Percentiles rank a stretch among this genome's conserved stretches.
phyloP scores from a whole-genome alignment of 1,140 invertebrate genomes.

The Drosophila athabasca region DNA sequence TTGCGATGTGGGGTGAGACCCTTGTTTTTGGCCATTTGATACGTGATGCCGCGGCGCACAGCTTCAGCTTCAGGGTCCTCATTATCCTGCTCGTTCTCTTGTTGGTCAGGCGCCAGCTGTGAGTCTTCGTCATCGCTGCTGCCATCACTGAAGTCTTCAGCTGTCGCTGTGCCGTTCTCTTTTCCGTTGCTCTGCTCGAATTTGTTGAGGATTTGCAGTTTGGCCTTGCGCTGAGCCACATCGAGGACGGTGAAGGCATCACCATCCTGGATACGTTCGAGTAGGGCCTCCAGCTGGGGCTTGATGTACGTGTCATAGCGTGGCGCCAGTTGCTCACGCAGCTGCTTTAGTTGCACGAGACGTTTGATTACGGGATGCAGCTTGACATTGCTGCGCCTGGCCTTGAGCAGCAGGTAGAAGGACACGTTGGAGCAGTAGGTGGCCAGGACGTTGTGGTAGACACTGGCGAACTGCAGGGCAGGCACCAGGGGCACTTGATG shows the following conservation, averaged over 20 bases:
- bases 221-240: constrained; percentile 69
- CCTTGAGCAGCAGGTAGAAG: constrained; percentile 93
- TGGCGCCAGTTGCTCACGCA: constrained; percentile 88
- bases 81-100: constrained; percentile 61
- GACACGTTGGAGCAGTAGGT: constrained; percentile 94
- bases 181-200: constrained; percentile 58
- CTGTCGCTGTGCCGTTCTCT: constrained; percentile 43
- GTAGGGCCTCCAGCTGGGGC: constrained; percentile 87
- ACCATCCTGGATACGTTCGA: constrained; percentile 84
- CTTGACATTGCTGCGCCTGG: constrained; percentile 87
- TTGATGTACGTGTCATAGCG: constrained; percentile 84
- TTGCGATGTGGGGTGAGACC: constrained; percentile 94
- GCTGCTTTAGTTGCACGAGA: constrained; percentile 90
- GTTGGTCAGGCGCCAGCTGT: constrained; percentile 18
- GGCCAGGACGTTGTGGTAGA: constrained; percentile 89
- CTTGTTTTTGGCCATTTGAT: constrained; percentile 97
- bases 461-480: constrained; percentile 86
- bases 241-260: constrained; percentile 83
- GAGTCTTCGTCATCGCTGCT: neutral
- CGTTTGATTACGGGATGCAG: constrained; percentile 94
- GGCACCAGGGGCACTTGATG: constrained; percentile 83
- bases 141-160: neutral
- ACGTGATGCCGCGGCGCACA: constrained; percentile 92
- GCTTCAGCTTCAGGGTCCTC: constrained; percentile 69
- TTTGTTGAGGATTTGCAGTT: constrained; percentile 75